Evolutionary conservation across 1,140 invertebrate species (phyloP), one percentile per base, ranked within the genome.

Genomic region (Camponotus floridanus): DNA sequence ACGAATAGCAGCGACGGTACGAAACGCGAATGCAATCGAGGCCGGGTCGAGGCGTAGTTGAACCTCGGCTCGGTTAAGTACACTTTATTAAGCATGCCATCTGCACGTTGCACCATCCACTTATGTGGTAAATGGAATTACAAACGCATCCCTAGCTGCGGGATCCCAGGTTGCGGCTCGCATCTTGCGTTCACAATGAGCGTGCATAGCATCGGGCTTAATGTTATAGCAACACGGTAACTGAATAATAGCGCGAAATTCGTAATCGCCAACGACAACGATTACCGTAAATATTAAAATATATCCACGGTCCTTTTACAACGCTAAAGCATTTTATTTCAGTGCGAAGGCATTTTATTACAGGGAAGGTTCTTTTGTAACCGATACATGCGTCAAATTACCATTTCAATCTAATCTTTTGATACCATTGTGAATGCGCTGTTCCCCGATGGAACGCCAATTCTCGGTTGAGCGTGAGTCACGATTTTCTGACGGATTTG

Each of bases 41-140:
- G 78, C 78, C 73, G 68, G 78, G 84, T 88, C 85, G 76, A 70
- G 76, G 57, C 85, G 80, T 36, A 57, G 73, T 55, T 71, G 70
- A 80, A 48, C 80, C 74, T 64, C 81, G 42, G 79, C 87, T 87
- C 73, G 76, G 80, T 91, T 91, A 91, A 92, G 89, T 91, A 92
- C 92, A 92, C 92, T 93, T 93, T 94, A 94, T 94, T 93, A 90
- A 91, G 88, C 84, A 91, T 91, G 91, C 90, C 81, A 87, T 90
- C 88, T 91, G 90, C 83, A 86, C 85, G 84, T 90, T 90, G 90
- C 88, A 65, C 76, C 86, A 86, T 86, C 92, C 93, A 92, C 92
- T 93, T 93, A 92, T 90, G 87, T 86, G 91, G 86, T 92, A 94
- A 94, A 90, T 94, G 92, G 92, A 93, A 93, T 93, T 93, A 94